Evolutionary conservation across 2,113 vertebrate genomes (phyloP), one percentile per base, ranked within the genome.

Genomic region (Climacteris rufus): DNA sequence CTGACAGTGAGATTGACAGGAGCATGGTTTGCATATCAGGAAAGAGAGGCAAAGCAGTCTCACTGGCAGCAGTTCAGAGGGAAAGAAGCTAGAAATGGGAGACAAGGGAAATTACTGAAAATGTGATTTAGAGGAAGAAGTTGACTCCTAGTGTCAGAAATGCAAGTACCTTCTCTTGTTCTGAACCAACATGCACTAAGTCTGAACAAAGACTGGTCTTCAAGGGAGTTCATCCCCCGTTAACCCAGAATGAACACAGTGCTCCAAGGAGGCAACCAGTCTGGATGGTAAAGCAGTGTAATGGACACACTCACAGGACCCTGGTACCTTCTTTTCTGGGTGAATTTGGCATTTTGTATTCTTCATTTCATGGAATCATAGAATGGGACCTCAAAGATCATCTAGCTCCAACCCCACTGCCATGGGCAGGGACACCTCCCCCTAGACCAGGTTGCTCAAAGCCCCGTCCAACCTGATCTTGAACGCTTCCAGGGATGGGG

Each of bases 261-360:
- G 49, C 40, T 87, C 15, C 0, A 1, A 45, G 44, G 60, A 52
- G 47, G 21, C 42, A 50, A 33, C 11, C 20, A 37, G 25, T 54
- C 22, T 7, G 4, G 20, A 21, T 0, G 0, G 39, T 40, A 77
- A 64, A 76, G 42, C 30, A 53, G 17, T 28, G 24, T 45, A 27
- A n/a, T 47, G 30, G 37, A 39, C 39, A 72, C 18, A 11, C 12
- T 77, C 42, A 23, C 0, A 3, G n/a, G n/a, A 24, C 33, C 14
- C 57, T 82, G 9, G 3, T 76, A 28, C 60, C 54, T 82, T 40
- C 53, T 52, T 64, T 75, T 72, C 45, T 80, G 53, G 19, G 27
- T 64, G 31, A 82, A 28, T 25, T 79, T 79, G 35, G 20, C 30
- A 35, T 79, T 84, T 93, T 33, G 11, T n/a, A 2, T 45, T 84